Evolutionary conservation across 2,888 invertebrate species (phyloP), one percentile per base, ranked within the genome.

Genomic region (Spisula solida): DNA sequence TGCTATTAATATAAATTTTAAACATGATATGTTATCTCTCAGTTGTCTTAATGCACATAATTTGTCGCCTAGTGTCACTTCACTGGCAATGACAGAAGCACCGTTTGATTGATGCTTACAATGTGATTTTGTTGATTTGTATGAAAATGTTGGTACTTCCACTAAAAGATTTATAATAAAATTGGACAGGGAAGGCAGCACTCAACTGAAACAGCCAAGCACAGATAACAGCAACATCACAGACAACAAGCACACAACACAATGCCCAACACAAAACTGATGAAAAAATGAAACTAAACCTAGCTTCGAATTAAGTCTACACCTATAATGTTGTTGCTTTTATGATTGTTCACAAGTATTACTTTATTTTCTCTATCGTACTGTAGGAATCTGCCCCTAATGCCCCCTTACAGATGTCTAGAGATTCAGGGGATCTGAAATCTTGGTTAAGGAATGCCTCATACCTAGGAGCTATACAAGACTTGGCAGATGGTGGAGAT

Each of bases 381-480:
- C 20, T 80, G 5, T 47, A 95, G 95, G 95, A 95, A 60, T 95
- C 95, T 31, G 93, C 94, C 8, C 93, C 93, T n/a, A 89, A 89
- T 66, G 93, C 94, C 1, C 93, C 93, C 0, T 93, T 92, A 41
- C 91, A 90, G 79, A 47, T 90, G 66, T 92, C 92, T 2, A 55
- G 92, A n/a, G 92, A 92, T 75, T 92, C 92, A 2, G 92, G 92
- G 6, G 92, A 92, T 78, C 70, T 92, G 56, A 94, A 94, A 84
- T 90, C 91, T 8, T 92, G 93, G 85, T 88, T 95, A 47, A 91
- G 95, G 29, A 95, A 95, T 93, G 94, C 94, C 10, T 95, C 95
- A 0, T 95, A 95, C 89, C 93, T 95, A 0, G 95, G 95, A 6
- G 95, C 95, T 14, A 94, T 95, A 41, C 93, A 94, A 81, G 95